Conservation (phyloP, 2,113 vertebrate species). For the Engraulis encrasicolus region DNA sequence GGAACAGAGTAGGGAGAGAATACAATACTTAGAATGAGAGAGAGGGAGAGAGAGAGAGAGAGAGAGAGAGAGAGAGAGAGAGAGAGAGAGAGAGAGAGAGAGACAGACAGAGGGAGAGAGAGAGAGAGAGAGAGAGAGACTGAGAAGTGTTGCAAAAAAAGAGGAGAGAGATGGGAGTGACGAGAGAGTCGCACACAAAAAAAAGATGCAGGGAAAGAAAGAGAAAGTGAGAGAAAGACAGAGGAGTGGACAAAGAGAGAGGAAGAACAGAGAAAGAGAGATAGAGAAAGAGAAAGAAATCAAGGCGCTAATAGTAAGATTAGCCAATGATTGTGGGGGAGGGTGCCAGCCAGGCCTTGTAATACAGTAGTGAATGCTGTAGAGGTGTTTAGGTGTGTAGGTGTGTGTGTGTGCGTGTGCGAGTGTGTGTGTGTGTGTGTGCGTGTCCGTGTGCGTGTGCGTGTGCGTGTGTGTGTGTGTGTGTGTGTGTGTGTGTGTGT, state of each 20-base stretch:
- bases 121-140: neutral
- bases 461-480: no score
- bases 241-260: no score
- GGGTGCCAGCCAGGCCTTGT: neutral
- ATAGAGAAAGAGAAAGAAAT: no score
- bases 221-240: no score
- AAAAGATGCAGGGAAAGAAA: no score
- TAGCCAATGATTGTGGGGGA: no score
- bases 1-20: neutral
- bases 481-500: no score
- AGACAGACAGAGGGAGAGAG: neutral
- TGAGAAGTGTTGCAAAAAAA: constrained; percentile 35
- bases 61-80: neutral
- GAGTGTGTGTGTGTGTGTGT: neutral
- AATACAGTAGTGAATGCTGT: neutral
- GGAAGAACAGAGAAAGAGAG: constrained; percentile 43
- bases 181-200: no score
- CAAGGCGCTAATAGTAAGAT: no score
- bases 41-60: neutral
- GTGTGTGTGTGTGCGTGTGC: neutral
- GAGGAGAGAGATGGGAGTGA: constrained; percentile 40
- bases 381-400: neutral
- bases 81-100: neutral
- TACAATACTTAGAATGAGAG: no score
- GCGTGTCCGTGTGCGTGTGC: no score